A percentile compares a stretch with the other conserved stretches of the same genome.
These are phyloP conservation scores for Syritta pipiens DNA, from an alignment of 2,888 invertebrate species.

Conservation along the genomic window DNA sequence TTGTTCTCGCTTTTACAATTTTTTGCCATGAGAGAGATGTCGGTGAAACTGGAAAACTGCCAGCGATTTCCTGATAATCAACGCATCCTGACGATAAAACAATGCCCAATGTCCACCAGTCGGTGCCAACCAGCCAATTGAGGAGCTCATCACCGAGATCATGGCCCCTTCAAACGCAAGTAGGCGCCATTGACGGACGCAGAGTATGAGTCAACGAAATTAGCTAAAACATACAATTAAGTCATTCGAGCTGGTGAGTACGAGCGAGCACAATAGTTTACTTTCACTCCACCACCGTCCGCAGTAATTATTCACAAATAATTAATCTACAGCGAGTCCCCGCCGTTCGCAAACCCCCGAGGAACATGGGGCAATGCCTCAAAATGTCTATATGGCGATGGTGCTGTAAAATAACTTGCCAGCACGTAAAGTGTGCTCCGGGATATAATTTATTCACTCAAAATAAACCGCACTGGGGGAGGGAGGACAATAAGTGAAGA, in stretches of 20 bases:
- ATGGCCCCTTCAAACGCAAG: too few relatives aligned
- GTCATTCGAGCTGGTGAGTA: slow-evolving; percentile 22
- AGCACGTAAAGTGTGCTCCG: slow-evolving; percentile 60
- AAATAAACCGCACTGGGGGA: slow-evolving; percentile 25
- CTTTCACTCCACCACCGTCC: slow-evolving; percentile 37
- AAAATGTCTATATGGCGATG: slow-evolving; percentile 39
- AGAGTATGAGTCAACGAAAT: slow-evolving; percentile 8
- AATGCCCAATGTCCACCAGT: too few relatives aligned
- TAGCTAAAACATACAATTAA: slow-evolving; percentile 34
- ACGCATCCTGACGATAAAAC: too few relatives aligned
- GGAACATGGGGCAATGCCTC: slow-evolving; percentile 53
- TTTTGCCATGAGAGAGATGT: too few relatives aligned
- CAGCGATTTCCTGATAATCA: too few relatives aligned
- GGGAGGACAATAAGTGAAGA: slow-evolving; percentile 6
- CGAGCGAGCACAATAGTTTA: slow-evolving; percentile 37
- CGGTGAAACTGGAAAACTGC: too few relatives aligned
- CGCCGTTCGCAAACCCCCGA: slow-evolving; percentile 20
- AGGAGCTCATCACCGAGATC: too few relatives aligned
- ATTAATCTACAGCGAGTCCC: slow-evolving; percentile 50
- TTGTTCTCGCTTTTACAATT: too few relatives aligned
- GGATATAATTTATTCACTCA: slow-evolving; percentile 64
- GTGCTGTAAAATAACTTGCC: slow-evolving; percentile 55
- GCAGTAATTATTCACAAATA: slow-evolving; percentile 69
- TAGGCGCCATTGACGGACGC: neutral
- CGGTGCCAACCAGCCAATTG: too few relatives aligned